Conservation (phyloP, 2,888 invertebrate genomes). For the Tigriopus californicus region DNA sequence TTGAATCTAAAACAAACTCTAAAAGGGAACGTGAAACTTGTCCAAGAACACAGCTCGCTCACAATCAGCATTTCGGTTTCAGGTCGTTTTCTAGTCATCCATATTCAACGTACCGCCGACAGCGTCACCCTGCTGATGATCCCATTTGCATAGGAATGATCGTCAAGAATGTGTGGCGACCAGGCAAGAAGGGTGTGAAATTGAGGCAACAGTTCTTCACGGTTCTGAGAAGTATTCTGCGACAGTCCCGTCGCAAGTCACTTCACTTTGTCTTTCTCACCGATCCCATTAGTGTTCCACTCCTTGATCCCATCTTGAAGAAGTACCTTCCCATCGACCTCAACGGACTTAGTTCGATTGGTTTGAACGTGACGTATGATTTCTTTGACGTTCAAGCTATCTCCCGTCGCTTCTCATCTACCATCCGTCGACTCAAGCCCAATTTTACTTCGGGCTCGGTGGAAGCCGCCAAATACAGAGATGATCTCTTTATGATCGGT, state of each 20-base stretch:
- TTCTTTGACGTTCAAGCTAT: slow-evolving; percentile 37
- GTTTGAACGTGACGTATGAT: background rate
- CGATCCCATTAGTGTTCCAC: background rate
- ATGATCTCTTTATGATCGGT: slow-evolving; percentile 56
- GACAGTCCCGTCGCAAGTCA: background rate
- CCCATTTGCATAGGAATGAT: slow-evolving; percentile 33
- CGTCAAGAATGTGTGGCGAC: slow-evolving; percentile 27
- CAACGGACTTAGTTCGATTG: background rate
- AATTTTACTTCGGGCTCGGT: slow-evolving; percentile 47
- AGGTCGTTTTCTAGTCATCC: too few relatives aligned
- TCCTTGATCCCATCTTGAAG: background rate
- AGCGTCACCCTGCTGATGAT: background rate
- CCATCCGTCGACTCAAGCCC: slow-evolving; percentile 45
- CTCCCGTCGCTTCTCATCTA: slow-evolving; percentile 38
- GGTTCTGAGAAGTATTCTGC: slow-evolving; percentile 23
- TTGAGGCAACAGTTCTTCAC: slow-evolving; percentile 22
- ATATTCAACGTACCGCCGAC: too few relatives aligned
- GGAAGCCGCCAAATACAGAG: slow-evolving; percentile 46
- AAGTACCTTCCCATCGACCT: background rate
- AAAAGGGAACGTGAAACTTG: too few relatives aligned
- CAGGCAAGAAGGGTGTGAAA: slow-evolving; percentile 28
- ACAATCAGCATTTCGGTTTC: too few relatives aligned
- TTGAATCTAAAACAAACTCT: too few relatives aligned
- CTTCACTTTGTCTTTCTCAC: background rate
- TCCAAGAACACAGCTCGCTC: too few relatives aligned